A percentile compares a stretch with the other conserved stretches of the same genome.
phyloP scores from a whole-genome alignment of 2,888 invertebrate genomes.

The Punctoribates punctum region DNA sequence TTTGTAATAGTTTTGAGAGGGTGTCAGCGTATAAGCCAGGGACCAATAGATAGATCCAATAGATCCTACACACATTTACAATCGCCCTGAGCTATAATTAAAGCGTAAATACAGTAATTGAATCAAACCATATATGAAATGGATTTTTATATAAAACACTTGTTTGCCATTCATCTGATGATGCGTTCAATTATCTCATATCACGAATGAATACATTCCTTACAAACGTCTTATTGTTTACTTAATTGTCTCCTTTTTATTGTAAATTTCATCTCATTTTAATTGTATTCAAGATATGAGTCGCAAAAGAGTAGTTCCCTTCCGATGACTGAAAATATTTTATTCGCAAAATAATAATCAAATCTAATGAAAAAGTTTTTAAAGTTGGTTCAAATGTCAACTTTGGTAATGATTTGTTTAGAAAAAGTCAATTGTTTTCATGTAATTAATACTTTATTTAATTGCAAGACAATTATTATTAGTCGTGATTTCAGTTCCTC shows the following conservation, averaged over 20 bases:
- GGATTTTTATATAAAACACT: background rate
- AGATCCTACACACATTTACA: background rate
- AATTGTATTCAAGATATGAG: background rate
- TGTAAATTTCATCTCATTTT: background rate
- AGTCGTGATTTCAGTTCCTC: no score
- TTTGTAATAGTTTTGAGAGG: background rate
- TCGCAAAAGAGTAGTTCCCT: background rate
- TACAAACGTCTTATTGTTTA: background rate
- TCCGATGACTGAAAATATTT: no score
- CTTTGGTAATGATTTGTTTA: slow-evolving; percentile 25
- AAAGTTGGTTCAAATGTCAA: slow-evolving; percentile 24
- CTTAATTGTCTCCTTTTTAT: background rate
- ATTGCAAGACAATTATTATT: no score
- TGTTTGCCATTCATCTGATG: slow-evolving; percentile 21
- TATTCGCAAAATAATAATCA: background rate
- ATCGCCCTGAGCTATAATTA: slow-evolving; percentile 21
- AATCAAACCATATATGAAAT: slow-evolving; percentile 26
- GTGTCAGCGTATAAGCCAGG: slow-evolving; percentile 12
- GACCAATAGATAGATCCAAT: slow-evolving; percentile 13
- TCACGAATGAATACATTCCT: slow-evolving; percentile 14
- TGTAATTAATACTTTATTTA: no score
- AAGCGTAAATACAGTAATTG: slow-evolving; percentile 27
- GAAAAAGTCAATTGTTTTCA: background rate
- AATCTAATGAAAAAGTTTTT: slow-evolving; percentile 16
- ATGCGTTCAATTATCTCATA: slow-evolving; percentile 11